Conservation (phyloP, 2,113 vertebrate species). For the Chauna torquata region DNA sequence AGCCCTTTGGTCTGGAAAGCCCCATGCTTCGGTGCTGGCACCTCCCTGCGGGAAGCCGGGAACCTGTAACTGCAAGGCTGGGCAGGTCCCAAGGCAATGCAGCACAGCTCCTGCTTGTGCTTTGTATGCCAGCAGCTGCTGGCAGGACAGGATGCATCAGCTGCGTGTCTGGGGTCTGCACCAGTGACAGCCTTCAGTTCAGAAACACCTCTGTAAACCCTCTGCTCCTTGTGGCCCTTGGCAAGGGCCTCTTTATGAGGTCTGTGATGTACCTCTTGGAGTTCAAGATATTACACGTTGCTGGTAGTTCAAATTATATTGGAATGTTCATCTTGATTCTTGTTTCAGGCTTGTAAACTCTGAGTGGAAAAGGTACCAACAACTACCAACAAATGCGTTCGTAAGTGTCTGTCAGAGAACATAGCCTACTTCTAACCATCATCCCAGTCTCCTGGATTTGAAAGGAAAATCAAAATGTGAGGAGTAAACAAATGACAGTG, state of each 20-base stretch:
- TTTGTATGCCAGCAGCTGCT: not conserved
- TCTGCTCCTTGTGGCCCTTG: not conserved
- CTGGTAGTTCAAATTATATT: not conserved
- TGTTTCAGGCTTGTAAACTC: not conserved
- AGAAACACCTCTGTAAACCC: not conserved
- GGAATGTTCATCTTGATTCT: not conserved
- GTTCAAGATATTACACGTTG: not conserved
- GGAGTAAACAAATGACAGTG: not conserved
- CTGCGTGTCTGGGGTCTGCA: not conserved
- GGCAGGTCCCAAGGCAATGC: not conserved
- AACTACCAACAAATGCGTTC: not conserved
- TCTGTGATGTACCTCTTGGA: not conserved
- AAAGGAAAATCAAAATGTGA: not conserved
- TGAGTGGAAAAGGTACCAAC: not conserved
- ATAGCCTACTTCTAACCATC: not conserved
- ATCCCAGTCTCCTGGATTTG: not conserved
- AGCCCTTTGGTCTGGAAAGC: not conserved
- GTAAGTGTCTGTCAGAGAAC: not conserved
- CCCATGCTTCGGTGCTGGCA: not conserved
- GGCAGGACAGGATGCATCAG: not conserved
- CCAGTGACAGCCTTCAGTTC: not conserved
- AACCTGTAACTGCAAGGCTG: not conserved
- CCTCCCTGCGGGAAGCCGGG: not conserved
- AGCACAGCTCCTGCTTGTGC: not conserved
- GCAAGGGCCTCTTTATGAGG: not conserved